Base-by-base conservation (phyloP, 2,113 vertebrate species). In the Scomber japonicus region DNA sequence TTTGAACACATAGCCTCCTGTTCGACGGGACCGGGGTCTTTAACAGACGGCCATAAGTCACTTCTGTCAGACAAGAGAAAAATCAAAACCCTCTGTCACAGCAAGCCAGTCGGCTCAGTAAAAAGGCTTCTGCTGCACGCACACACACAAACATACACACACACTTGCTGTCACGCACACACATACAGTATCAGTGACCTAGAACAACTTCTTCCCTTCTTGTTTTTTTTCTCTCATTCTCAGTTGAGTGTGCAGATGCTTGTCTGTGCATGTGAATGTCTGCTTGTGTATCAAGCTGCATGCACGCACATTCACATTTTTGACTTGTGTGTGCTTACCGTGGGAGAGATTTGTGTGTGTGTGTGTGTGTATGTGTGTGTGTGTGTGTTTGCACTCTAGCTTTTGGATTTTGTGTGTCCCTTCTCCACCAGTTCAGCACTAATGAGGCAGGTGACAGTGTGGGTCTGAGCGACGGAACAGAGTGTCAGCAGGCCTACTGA, bases 381-480 rank as follows among this genome's bases (percentile, higher is more conserved):
- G 71, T 44, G 59, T 27, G 31, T 69, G 61, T 63, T 73, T 50
- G 56, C 6, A 40, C 35, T 40, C 35, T 69, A 49, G 70, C 45
- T 51, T 74, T 73, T 16, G 56, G 61, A 31, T 66, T 40, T n/a
- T 56, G 51, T 59, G 66, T 84, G 74, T 46, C 65, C 73, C 55
- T 15, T 62, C 82, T 80, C 79, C 81, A 54, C 80, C 54, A 31
- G 83, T 81, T 87, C 86, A 79, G 85, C 88, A 83, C 90, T 93
- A 93, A 93, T 92, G 90, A 93, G 92, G 87, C 92, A 91, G 90
- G 90, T 93, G 92, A 92, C 90, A 85, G 90, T 83, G 85, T 83
- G 76, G 82, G 85, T 83, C 86, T 86, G 86, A 91, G 85, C 80
- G 73, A 83, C 64, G 84, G 88, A 91, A 91, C 89, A 80, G 79